Evolutionary conservation across 2,888 invertebrate genomes (phyloP), one percentile per base, ranked within the genome.

Genomic region (Cheilosia urbana): DNA sequence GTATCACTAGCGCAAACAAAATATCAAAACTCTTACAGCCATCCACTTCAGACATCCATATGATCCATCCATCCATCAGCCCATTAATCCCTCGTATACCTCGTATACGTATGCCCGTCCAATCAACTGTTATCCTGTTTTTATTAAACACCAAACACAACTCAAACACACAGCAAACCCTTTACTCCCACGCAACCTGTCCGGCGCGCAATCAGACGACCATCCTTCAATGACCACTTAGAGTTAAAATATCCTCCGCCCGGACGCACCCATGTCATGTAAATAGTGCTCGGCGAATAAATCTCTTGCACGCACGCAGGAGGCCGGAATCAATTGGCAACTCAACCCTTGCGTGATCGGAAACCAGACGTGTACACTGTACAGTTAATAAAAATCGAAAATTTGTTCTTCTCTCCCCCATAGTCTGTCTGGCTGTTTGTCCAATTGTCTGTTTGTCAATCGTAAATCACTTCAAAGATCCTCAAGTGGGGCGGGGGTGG

Each of bases 381-480:
- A 51, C 53, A 65, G 72, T 81, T 77, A 81, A 85, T 81, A 85
- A 85, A 85, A 85, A 81, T 71, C 73, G 66, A 72, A 81, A 85
- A 85, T 85, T 85, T 85, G 85, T 77, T 79, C 45, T 57, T 49
- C 24, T 34, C 65, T 65, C 73, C 63, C 55, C 51, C 27, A n/a
- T n/a, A 19, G 11, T 21, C 58, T 2, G 58, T 34, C 55, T 53
- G 34, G n/a, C 51, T 47, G 40, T 34, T 34, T 53, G 65, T 75
- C 58, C 15, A n/a, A 58, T 73, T 42, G 73, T 62, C 75, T 81
- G 71, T 78, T 78, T 83, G 85, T 77, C 81, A 77, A 85, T 85
- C 85, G 85, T 85, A 85, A 85, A 85, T 85, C 85, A 85, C 76
- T 85, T 76, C 81, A 76, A 85, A 66, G 63, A 77, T 81, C 76